Evolutionary conservation across 2,113 vertebrate species (phyloP).

Genomic region (Alethe diademata): DNA sequence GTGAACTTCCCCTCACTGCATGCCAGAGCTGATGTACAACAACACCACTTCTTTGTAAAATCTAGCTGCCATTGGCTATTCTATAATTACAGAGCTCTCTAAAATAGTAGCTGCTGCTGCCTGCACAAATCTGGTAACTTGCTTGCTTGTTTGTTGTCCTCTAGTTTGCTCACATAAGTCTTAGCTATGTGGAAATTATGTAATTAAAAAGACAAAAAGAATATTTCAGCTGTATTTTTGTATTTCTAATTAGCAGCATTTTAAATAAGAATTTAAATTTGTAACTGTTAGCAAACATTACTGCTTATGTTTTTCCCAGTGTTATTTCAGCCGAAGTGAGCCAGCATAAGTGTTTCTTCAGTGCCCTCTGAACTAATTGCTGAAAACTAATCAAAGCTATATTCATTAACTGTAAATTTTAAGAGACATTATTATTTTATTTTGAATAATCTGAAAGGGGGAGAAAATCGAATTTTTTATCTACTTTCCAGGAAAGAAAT

Average conservation of each 20-base stretch:
- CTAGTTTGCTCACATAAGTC: neutral
- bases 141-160: neutral
- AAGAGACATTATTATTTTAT: neutral
- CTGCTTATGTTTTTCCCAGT: neutral
- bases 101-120: neutral
- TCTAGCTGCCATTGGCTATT: neutral
- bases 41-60: neutral
- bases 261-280: neutral
- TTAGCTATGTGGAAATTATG: neutral
- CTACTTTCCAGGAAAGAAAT: neutral
- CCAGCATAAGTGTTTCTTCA: neutral
- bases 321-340: neutral
- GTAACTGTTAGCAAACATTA: neutral
- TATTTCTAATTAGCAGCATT: neutral
- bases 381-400: neutral
- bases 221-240: neutral
- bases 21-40: neutral
- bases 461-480: fast-evolving
- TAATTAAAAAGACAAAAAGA: neutral
- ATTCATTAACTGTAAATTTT: neutral
- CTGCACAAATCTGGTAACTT: neutral
- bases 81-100: neutral
- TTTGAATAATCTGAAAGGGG: neutral
- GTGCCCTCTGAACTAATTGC: neutral
- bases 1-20: neutral